phyloP scores from a whole-genome alignment of 1,140 invertebrate genomes.

The Macrotrachela quadricornifera region DNA sequence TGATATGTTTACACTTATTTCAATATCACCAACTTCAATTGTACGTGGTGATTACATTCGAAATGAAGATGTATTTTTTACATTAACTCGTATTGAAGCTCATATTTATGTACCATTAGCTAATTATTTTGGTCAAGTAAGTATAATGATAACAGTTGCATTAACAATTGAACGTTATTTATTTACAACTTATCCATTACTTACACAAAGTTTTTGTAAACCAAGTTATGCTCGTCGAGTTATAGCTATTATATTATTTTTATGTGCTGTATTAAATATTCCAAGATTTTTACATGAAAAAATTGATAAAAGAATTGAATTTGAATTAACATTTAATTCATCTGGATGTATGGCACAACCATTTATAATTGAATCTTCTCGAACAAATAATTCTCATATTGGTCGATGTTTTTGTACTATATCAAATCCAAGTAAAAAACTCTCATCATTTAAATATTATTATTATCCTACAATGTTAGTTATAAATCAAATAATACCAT shows the following conservation, averaged over 20 bases:
- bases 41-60: conserved; percentile 5
- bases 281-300: neutral
- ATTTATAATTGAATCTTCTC: too few species aligned
- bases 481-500: too few species aligned
- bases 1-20: conserved; percentile 15
- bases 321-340: too few species aligned
- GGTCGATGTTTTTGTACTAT: too few species aligned
- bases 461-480: too few species aligned
- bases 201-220: conserved; percentile 2
- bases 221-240: neutral
- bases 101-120: conserved; percentile 17
- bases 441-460: too few species aligned
- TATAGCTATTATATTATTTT: neutral
- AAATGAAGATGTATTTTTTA: too few species aligned
- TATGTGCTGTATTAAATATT: neutral
- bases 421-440: too few species aligned
- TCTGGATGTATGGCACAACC: too few species aligned
- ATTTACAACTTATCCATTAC: conserved; percentile 7
- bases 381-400: too few species aligned
- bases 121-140: conserved; percentile 19
- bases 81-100: conserved; percentile 11
- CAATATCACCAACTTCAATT: conserved; percentile 15
- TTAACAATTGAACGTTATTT: conserved; percentile 21
- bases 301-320: too few species aligned
- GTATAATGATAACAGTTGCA: conserved; percentile 18